Base-by-base conservation (phyloP, 2,888 invertebrate genomes). In the Therioaphis trifolii region DNA sequence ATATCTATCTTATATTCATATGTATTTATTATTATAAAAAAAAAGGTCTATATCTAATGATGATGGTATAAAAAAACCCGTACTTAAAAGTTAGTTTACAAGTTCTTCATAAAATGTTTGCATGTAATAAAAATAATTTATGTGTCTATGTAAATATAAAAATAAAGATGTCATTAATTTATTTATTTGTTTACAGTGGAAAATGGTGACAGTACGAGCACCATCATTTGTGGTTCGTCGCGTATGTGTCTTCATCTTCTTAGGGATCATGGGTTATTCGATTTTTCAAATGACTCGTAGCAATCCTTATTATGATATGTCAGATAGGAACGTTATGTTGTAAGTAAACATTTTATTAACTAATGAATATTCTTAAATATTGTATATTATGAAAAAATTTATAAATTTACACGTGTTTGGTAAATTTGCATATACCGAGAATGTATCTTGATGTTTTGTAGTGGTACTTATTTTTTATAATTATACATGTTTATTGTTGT, bases 281-380 rank as follows among this genome's bases (percentile, higher is more conserved):
- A 82, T 82, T 82, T 82, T 82, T 74, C 72, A 66, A 61, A 82
- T 82, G 82, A 74, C 82, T 12, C 82, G 72, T 0, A 72, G 18
- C 27, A 82, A 52, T 52, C 35, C 82, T 4, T 74, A 82, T 14
- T 82, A 82, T 15, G 74, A 82, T 18, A 74, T 52, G 72, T 52
- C 82, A n/a, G 63, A 82, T 63, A 46, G 82, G 52, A 82, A 49
- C 1, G 24, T 74, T 49, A 74, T 82, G 74, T 40, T 74, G 82
- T 82, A 82, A 14, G 82, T 82, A 63, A 0, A 43, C 49, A 2
- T 14, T 1, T 46, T 4, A 24, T 77, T 35, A 3, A 7, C 35
- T 35, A 35, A 35, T 35, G n/a, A n/a, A n/a, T n/a, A n/a, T 35
- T 35, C 7, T 77, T 43, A 21, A 29, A 27, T 27, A 27, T 24